phyloP scores from a whole-genome alignment of 2,888 invertebrate genomes.

The Scaptomyza tumidula region DNA sequence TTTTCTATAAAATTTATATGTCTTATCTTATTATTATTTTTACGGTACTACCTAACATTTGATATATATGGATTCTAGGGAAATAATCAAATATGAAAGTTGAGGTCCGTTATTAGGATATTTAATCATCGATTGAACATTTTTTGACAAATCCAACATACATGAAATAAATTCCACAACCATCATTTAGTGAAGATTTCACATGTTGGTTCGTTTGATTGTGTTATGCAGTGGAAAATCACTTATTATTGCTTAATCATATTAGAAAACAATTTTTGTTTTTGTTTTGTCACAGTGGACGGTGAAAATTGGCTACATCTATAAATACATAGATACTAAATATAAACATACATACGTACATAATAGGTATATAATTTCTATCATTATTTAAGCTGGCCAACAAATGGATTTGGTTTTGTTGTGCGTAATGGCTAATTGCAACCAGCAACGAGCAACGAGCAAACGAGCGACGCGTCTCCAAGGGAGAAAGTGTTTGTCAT shows the following conservation, averaged over 20 bases:
- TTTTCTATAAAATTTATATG: too few relatives aligned
- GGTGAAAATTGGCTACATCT: neutral
- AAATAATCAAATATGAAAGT: too few relatives aligned
- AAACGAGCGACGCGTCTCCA: slow-evolving; percentile 3
- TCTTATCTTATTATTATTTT: too few relatives aligned
- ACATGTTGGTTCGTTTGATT: neutral
- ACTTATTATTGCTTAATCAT: neutral
- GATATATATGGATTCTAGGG: too few relatives aligned
- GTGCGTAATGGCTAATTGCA: slow-evolving; percentile 55
- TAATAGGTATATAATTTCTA: slow-evolving; percentile 6
- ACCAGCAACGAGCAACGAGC: slow-evolving; percentile 30
- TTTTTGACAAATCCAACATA: neutral
- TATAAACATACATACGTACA: neutral
- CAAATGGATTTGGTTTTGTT: slow-evolving; percentile 27
- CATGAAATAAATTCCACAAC: neutral
- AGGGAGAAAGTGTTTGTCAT: slow-evolving; percentile 71
- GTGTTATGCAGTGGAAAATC: neutral
- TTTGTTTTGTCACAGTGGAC: neutral
- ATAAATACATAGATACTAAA: neutral
- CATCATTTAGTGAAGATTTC: neutral
- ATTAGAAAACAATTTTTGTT: neutral
- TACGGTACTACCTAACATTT: too few relatives aligned
- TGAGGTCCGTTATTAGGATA: too few relatives aligned
- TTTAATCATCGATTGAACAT: too few relatives aligned
- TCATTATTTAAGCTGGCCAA: slow-evolving; percentile 12